Conservation (phyloP, 2,888 invertebrate genomes). For the Germaria angustata region DNA sequence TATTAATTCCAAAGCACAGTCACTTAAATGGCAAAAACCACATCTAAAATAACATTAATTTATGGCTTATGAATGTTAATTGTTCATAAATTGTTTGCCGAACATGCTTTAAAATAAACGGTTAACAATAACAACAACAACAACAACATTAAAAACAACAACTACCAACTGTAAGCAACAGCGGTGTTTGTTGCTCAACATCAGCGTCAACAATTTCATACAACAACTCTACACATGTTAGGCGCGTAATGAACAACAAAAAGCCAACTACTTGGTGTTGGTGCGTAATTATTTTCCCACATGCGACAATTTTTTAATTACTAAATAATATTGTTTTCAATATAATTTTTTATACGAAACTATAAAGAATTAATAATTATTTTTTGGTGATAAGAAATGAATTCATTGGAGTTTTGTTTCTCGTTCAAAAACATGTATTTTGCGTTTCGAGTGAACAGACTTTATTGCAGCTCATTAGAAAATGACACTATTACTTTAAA, state of each 20-base stretch:
- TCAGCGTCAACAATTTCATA: conserved; percentile 4
- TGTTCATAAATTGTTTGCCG: conserved; percentile 57
- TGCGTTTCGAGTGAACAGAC: too few species aligned
- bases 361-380: conserved; percentile 1
- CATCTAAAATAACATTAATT: conserved; percentile 39
- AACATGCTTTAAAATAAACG: conserved; percentile 48
- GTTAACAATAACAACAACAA: conserved; percentile 23
- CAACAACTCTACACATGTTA: conserved; percentile 45
- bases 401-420: too few species aligned
- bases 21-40: conserved; percentile 54
- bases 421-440: too few species aligned
- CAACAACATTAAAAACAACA: conserved; percentile 2
- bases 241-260: conserved; percentile 26
- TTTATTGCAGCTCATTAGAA: too few species aligned
- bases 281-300: conserved; percentile 63
- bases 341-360: not conserved
- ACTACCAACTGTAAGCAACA: not conserved
- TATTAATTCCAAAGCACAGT: not conserved
- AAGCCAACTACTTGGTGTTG: conserved; percentile 15
- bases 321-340: not conserved
- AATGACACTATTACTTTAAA: too few species aligned
- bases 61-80: conserved; percentile 59
- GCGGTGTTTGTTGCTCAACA: not conserved
- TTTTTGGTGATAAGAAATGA: not conserved
- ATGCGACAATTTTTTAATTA: conserved; percentile 56